Conservation (phyloP, 2,888 invertebrate species). For the Sceliomorpha sp. region DNA sequence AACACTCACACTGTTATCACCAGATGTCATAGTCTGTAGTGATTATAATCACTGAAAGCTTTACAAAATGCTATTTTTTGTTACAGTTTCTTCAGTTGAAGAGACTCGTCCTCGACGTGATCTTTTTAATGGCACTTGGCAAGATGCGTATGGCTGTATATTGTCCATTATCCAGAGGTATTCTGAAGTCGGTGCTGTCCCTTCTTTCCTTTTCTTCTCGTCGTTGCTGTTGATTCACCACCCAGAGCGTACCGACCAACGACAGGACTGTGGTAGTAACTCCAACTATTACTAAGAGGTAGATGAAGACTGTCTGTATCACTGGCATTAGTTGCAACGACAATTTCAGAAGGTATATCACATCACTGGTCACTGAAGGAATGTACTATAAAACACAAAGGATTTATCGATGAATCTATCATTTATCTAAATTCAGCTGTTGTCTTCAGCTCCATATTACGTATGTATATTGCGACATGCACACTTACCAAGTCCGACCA, state of each 20-base stretch:
- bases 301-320: slow-evolving; percentile 66
- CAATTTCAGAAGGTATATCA: slow-evolving; percentile 63
- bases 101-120: slow-evolving; percentile 74
- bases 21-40: too few relatives aligned
- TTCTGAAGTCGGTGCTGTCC: slow-evolving; percentile 72
- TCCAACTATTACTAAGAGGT: slow-evolving; percentile 68
- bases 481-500: slow-evolving; percentile 87
- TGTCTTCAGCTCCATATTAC: too few relatives aligned
- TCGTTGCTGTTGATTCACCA: slow-evolving; percentile 67
- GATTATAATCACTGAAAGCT: too few relatives aligned
- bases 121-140: slow-evolving; percentile 73
- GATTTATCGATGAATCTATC: not conserved
- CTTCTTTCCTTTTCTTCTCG: slow-evolving; percentile 60
- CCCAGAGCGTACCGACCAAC: slow-evolving; percentile 67
- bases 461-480: too few relatives aligned
- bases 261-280: slow-evolving; percentile 66
- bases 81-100: slow-evolving; percentile 65
- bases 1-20: too few relatives aligned
- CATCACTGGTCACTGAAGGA: slow-evolving; percentile 57
- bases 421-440: too few relatives aligned
- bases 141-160: slow-evolving; percentile 75
- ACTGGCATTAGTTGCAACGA: slow-evolving; percentile 67
- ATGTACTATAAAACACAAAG: slow-evolving; percentile 65
- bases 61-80: too few relatives aligned
- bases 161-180: slow-evolving; percentile 74